Percentiles rank a stretch among this genome's conserved stretches.
Conservation (phyloP, 2,888 invertebrate genomes). For the Panorpa germanica region DNA sequence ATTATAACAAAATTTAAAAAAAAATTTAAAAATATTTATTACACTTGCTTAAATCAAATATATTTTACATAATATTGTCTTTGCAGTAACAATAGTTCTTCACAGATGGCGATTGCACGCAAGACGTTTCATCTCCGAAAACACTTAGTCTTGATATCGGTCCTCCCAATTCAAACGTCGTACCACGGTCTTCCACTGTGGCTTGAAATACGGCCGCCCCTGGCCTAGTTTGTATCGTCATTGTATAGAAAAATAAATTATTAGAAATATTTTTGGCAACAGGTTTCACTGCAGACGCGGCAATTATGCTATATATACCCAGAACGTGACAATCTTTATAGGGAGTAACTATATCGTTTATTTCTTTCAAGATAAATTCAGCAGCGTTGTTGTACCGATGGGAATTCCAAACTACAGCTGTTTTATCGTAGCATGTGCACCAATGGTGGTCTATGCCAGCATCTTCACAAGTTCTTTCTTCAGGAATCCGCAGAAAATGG, state of each 20-base stretch:
- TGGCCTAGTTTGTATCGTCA: constrained; percentile 42
- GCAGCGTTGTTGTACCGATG: constrained; percentile 30
- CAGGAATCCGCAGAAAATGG: constrained; percentile 45
- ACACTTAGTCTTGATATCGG: too few species aligned
- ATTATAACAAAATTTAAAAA: too few species aligned
- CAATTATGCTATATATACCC: constrained; percentile 30
- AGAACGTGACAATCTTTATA: constrained; percentile 41
- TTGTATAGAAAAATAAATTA: constrained; percentile 37
- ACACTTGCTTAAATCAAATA: too few species aligned
- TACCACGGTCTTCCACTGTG: too few species aligned
- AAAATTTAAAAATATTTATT: too few species aligned
- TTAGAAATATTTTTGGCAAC: constrained; percentile 21
- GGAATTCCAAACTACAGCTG: constrained; percentile 27
- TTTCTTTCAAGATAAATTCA: constrained; percentile 29
- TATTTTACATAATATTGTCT: too few species aligned
- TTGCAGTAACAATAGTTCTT: too few species aligned
- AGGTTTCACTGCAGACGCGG: constrained; percentile 35
- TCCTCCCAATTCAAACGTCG: too few species aligned
- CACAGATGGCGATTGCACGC: too few species aligned
- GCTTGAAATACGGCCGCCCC: constrained; percentile 57
- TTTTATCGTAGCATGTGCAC: constrained; percentile 56
- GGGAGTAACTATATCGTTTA: constrained; percentile 36
- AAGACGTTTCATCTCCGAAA: too few species aligned
- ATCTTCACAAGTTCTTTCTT: constrained; percentile 42
- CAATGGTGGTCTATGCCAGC: constrained; percentile 58